These are phyloP conservation scores for Bursaphelenchus okinawaensis DNA, from an alignment of 2,888 invertebrate genomes.

Conservation along the genomic window DNA sequence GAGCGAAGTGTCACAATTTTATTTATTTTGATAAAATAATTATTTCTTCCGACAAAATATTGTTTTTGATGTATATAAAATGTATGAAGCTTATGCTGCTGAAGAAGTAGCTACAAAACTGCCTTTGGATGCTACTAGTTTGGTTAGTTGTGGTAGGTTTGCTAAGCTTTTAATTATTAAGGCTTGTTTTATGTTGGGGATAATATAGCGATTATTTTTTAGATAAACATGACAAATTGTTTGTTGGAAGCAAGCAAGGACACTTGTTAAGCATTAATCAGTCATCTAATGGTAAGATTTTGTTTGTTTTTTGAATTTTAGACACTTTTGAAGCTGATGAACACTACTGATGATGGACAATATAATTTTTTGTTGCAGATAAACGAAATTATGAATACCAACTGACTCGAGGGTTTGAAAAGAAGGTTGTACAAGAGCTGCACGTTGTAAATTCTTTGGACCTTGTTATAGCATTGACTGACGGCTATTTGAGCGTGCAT, in stretches of 20 bases:
- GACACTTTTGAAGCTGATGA: too few relatives aligned
- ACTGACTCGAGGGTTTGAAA: conserved; percentile 33
- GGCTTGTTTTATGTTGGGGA: not conserved
- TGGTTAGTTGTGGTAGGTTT: conserved; percentile 20
- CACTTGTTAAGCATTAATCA: conserved; percentile 24
- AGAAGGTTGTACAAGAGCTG: conserved; percentile 39
- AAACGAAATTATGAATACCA: conserved; percentile 25
- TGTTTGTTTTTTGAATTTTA: conserved; percentile 11
- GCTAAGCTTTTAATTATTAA: not conserved
- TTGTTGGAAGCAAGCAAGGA: conserved; percentile 25
- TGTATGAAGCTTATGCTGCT: conserved; percentile 50
- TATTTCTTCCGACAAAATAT: too few relatives aligned
- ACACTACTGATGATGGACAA: too few relatives aligned
- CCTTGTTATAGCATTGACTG: conserved; percentile 44
- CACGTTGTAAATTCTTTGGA: conserved; percentile 40
- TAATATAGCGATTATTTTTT: conserved; percentile 5
- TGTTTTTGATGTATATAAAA: conserved; percentile 10
- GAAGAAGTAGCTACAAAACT: conserved; percentile 45
- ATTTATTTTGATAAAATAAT: not conserved
- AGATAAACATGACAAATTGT: conserved; percentile 24
- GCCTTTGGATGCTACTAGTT: conserved; percentile 30
- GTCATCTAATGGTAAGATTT: conserved; percentile 14
- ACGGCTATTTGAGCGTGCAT: conserved; percentile 31
- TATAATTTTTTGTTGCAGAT: conserved; percentile 14
- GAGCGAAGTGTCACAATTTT: not conserved